These are phyloP conservation scores for Mobula hypostoma DNA, from an alignment of 2,113 vertebrate genomes.

Conservation along the genomic window DNA sequence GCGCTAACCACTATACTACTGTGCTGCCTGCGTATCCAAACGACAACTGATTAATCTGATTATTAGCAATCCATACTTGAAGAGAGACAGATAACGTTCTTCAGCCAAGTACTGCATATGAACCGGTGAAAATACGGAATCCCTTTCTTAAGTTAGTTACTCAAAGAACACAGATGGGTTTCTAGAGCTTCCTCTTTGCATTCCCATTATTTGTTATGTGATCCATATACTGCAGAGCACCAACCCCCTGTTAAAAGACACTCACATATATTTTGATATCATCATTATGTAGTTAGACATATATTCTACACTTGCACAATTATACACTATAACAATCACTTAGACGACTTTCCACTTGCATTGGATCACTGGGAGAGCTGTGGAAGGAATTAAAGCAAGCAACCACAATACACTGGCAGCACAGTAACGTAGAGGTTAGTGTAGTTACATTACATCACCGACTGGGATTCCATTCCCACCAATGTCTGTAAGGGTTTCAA, in stretches of 20 bases:
- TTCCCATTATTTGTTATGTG: not conserved
- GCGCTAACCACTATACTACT: too few species aligned
- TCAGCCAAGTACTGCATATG: not conserved
- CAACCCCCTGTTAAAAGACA: not conserved
- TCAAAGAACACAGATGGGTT: not conserved
- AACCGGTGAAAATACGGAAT: not conserved
- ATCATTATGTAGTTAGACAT: not conserved
- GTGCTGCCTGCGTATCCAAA: too few species aligned
- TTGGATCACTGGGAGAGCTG: not conserved
- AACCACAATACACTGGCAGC: not conserved
- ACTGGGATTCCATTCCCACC: too few species aligned
- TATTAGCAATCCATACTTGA: not conserved
- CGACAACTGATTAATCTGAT: not conserved
- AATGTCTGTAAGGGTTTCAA: too few species aligned
- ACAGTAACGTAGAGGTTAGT: too few species aligned
- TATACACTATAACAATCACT: not conserved
- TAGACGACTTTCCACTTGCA: not conserved
- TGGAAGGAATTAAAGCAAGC: not conserved
- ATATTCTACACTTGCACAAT: not conserved
- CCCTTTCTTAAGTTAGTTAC: not conserved
- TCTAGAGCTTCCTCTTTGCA: not conserved
- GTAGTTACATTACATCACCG: too few species aligned
- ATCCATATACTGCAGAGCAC: not conserved
- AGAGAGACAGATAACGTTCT: not conserved
- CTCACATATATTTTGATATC: not conserved